Percentiles rank a stretch among this genome's conserved stretches.
Conservation (phyloP, 2,888 invertebrate genomes). For the Scaptomyza polygonia region DNA sequence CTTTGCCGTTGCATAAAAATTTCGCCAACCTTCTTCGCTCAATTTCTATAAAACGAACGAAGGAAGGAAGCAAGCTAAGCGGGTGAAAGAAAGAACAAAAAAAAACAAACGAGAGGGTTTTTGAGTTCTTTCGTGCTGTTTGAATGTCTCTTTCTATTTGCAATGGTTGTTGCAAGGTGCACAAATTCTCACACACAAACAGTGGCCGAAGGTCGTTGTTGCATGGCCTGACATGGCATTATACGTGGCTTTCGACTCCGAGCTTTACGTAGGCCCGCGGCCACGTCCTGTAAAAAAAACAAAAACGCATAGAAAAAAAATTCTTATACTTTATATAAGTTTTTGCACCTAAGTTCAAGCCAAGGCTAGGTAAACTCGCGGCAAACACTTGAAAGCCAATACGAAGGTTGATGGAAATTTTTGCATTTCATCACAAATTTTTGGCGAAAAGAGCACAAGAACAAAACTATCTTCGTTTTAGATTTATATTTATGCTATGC, state of each 20-base stretch:
- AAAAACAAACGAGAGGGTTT: too few relatives aligned
- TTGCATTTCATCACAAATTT: slow-evolving; percentile 41
- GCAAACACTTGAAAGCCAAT: slow-evolving; percentile 47
- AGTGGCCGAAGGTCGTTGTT: slow-evolving; percentile 62
- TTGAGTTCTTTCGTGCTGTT: slow-evolving; percentile 9
- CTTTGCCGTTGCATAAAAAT: slow-evolving; percentile 61
- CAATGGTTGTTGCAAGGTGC: slow-evolving; percentile 64
- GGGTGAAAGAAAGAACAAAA: neutral
- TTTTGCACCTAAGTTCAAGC: slow-evolving; percentile 34
- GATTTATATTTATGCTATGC: slow-evolving; percentile 20
- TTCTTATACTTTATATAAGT: slow-evolving; percentile 15
- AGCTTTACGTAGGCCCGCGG: slow-evolving; percentile 31
- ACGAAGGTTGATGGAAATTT: slow-evolving; percentile 40
- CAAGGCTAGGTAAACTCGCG: slow-evolving; percentile 1
- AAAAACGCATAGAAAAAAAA: slow-evolving; percentile 6
- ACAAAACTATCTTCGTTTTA: slow-evolving; percentile 8
- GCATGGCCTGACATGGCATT: slow-evolving; percentile 44
- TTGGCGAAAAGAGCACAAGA: slow-evolving; percentile 10
- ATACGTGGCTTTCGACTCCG: slow-evolving; percentile 41
- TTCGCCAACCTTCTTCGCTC: slow-evolving; percentile 46
- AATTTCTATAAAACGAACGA: slow-evolving; percentile 39
- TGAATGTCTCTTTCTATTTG: slow-evolving; percentile 27
- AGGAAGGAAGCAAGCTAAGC: neutral
- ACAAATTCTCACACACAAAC: slow-evolving; percentile 65
- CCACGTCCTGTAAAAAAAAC: slow-evolving; percentile 6